phyloP scores from a whole-genome alignment of 2,113 vertebrate genomes.

The Chrysemys picta region DNA sequence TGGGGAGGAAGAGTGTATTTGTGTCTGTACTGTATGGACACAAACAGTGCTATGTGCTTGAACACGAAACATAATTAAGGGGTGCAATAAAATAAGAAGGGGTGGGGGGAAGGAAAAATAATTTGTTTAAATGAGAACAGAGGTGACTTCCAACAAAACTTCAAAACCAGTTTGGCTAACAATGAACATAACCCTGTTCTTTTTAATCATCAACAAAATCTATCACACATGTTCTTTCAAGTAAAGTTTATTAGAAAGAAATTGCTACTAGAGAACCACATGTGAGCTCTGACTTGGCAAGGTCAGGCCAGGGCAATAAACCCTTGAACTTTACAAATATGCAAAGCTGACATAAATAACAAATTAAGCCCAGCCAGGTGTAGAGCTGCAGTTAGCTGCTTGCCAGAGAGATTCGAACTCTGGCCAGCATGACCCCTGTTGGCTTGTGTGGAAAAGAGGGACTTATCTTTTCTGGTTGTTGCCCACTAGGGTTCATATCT shows the following conservation, averaged over 20 bases:
- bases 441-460: conserved; percentile 73
- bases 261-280: conserved; percentile 87
- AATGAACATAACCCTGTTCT: conserved; percentile 81
- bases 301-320: conserved; percentile 88
- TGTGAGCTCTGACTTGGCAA: conserved; percentile 86
- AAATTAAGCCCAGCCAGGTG: conserved; percentile 88
- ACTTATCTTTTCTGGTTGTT: conserved; percentile 73
- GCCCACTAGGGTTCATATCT: conserved; percentile 71
- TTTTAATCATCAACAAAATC: conserved; percentile 88
- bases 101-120: conserved; percentile 63
- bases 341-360: conserved; percentile 90
- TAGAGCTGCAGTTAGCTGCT: conserved; percentile 72
- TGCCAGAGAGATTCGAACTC: conserved; percentile 72
- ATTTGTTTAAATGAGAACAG: conserved; percentile 76
- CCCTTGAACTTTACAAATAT: conserved; percentile 90
- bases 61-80: conserved; percentile 63
- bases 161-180: conserved; percentile 82
- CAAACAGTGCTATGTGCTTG: conserved; percentile 59
- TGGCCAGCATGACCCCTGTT: conserved; percentile 72
- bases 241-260: conserved; percentile 88
- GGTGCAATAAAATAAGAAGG: conserved; percentile 73
- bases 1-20: neutral
- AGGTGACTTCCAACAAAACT: conserved; percentile 82
- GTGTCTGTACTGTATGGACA: neutral
- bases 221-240: conserved; percentile 88